phyloP scores from a whole-genome alignment of 2,113 vertebrate genomes.

The Sylvietta virens region DNA sequence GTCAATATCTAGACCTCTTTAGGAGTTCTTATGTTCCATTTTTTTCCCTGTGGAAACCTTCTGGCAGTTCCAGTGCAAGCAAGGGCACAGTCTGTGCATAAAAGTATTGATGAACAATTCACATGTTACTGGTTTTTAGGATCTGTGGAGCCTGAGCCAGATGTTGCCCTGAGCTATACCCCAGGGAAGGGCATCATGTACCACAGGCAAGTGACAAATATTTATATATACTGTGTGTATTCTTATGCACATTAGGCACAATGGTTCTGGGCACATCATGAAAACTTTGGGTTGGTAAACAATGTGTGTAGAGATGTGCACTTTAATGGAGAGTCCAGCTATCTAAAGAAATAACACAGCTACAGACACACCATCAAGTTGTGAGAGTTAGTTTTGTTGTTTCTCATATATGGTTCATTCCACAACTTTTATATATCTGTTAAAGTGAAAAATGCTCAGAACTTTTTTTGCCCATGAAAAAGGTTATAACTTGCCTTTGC shows the following conservation, averaged over 20 bases:
- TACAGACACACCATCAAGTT: neutral
- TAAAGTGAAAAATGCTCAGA: neutral
- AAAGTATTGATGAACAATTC: neutral
- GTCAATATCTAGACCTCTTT: neutral
- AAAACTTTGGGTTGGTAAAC: neutral
- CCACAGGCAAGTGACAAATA: neutral
- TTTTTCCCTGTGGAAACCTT: neutral
- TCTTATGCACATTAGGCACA: neutral
- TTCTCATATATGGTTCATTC: neutral
- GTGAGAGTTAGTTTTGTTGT: neutral
- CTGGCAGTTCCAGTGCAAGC: neutral
- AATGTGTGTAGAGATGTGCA: neutral
- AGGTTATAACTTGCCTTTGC: neutral
- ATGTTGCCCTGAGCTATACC: neutral
- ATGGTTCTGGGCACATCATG: neutral
- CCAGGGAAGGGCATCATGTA: neutral
- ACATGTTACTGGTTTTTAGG: neutral
- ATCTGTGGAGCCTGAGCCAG: neutral
- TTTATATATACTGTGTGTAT: neutral
- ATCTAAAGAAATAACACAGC: neutral
- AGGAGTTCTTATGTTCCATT: neutral
- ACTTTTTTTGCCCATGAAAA: neutral
- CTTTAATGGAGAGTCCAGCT: neutral
- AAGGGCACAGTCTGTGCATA: neutral
- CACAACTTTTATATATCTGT: neutral